A percentile compares a stretch with the other conserved stretches of the same genome.
Conservation (phyloP, 2,113 vertebrate genomes). For the Entomyzon cyanotis region DNA sequence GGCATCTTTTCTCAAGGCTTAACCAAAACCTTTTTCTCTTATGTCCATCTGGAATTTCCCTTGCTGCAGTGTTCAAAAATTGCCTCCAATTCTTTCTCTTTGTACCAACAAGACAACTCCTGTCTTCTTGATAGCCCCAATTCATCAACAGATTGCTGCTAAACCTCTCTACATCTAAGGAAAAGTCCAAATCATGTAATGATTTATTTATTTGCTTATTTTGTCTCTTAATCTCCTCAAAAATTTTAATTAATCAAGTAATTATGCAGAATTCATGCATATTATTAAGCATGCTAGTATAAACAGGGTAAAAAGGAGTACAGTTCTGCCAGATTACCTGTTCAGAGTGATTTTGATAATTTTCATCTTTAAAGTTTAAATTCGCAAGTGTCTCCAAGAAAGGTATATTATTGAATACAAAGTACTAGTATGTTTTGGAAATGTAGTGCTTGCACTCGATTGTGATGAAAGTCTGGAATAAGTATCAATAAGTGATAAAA, state of each 20-base stretch:
- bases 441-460: background rate
- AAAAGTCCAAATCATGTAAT: background rate
- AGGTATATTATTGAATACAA: background rate
- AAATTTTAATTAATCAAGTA: background rate
- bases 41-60: background rate
- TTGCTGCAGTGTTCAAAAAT: background rate
- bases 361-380: background rate
- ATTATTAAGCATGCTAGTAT: background rate
- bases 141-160: background rate
- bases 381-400: background rate
- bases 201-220: background rate
- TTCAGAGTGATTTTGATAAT: background rate
- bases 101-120: background rate
- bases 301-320: background rate
- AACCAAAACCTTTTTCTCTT: background rate
- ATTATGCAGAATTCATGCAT: rapidly evolving
- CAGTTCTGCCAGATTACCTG: background rate
- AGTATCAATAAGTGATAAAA: background rate
- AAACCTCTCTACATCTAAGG: background rate
- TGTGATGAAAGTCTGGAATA: background rate
- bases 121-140: background rate
- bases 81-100: background rate
- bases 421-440: background rate
- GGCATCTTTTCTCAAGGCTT: background rate
- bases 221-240: background rate